A percentile compares a stretch with the other conserved stretches of the same genome.
phyloP scores from a whole-genome alignment of 2,888 invertebrate genomes.

The Silvanus unidentatus region DNA sequence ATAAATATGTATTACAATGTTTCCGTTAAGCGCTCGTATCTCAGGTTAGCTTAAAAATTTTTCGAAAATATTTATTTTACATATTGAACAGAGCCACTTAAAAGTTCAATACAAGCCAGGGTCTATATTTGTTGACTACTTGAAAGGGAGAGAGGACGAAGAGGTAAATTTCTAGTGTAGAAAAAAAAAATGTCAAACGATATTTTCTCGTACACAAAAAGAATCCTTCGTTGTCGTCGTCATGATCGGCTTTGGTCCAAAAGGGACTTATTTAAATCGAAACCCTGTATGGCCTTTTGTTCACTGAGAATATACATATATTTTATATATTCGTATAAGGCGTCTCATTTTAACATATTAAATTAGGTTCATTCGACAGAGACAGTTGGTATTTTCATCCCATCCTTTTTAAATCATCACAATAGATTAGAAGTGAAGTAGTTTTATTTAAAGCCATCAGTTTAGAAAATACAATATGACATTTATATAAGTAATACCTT shows the following conservation, averaged over 20 bases:
- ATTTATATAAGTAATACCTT: slow-evolving; percentile 7
- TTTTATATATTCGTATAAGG: not conserved
- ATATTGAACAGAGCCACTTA: slow-evolving; percentile 25
- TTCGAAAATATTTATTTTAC: slow-evolving; percentile 24
- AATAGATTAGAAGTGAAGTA: slow-evolving; percentile 29
- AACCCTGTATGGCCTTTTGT: slow-evolving; percentile 14
- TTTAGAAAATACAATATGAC: slow-evolving; percentile 28
- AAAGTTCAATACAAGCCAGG: slow-evolving; percentile 24
- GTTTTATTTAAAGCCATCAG: slow-evolving; percentile 32
- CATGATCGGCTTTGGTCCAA: slow-evolving; percentile 12
- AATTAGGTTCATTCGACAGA: slow-evolving; percentile 7
- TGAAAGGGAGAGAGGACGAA: slow-evolving; percentile 19
- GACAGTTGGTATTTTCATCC: slow-evolving; percentile 26
- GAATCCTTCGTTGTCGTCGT: too few relatives aligned
- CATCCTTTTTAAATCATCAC: slow-evolving; percentile 32
- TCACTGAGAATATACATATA: not conserved
- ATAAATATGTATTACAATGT: too few relatives aligned
- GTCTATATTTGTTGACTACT: slow-evolving; percentile 32
- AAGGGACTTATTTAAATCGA: slow-evolving; percentile 25
- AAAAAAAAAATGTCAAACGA: slow-evolving; percentile 28
- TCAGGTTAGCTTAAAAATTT: too few relatives aligned
- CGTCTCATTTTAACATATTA: not conserved
- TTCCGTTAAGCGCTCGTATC: too few relatives aligned
- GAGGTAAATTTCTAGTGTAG: too few relatives aligned
- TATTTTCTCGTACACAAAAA: slow-evolving; percentile 22